Conservation (phyloP, 2,888 invertebrate genomes). For the Hypsopygia costalis region DNA sequence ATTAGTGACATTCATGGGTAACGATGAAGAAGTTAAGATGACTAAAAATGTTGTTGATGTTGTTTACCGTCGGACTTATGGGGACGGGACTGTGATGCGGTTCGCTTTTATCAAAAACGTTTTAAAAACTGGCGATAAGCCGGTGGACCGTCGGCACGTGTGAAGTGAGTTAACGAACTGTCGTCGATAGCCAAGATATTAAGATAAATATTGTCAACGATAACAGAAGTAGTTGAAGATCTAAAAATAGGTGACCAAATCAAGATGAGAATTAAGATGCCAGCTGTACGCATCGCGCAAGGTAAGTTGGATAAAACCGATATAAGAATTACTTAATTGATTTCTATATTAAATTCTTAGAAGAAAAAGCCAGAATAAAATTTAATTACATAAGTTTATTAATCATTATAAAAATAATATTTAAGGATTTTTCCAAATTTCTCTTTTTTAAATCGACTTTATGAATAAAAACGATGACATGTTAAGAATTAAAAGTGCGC, state of each 20-base stretch:
- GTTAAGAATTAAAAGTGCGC: too few species aligned
- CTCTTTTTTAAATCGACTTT: too few species aligned
- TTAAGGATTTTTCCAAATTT: too few species aligned
- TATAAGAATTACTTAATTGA: too few species aligned
- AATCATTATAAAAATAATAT: too few species aligned
- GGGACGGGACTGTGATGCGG: conserved; percentile 54
- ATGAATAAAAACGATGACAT: too few species aligned
- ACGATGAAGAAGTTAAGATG: conserved; percentile 61
- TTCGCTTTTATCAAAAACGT: conserved; percentile 61
- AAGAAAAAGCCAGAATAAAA: too few species aligned
- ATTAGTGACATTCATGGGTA: conserved; percentile 25
- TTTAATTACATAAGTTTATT: too few species aligned
- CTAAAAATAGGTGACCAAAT: conserved; percentile 80
- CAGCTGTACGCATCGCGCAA: conserved; percentile 97
- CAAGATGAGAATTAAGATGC: conserved; percentile 99
- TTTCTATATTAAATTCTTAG: too few species aligned
- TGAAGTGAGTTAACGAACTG: conserved; percentile 69
- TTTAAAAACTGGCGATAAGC: conserved; percentile 65
- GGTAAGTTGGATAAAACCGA: too few species aligned
- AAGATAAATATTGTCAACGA: conserved; percentile 64
- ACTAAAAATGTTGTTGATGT: conserved; percentile 41
- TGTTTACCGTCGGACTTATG: conserved; percentile 63
- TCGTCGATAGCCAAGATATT: conserved; percentile 53
- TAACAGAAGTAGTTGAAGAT: conserved; percentile 67
- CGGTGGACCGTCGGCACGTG: conserved; percentile 72